A percentile compares a stretch with the other conserved stretches of the same genome.
Evolutionary conservation across 2,888 invertebrate genomes (phyloP).

Genomic region (Scaptomyza polygonia): DNA sequence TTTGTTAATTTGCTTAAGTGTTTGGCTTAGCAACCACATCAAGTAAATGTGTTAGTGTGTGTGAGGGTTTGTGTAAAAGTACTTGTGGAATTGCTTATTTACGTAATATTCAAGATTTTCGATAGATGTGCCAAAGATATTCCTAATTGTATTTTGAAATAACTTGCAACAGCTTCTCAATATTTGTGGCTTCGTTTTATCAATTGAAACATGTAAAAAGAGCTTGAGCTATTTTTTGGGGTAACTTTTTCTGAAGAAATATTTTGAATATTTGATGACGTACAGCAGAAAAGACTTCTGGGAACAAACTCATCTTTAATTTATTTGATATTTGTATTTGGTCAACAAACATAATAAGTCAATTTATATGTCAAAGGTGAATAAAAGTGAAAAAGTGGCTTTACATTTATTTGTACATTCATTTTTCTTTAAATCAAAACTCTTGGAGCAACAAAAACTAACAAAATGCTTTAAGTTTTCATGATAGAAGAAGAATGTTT

Average conservation of each 20-base stretch:
- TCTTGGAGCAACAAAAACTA: background rate
- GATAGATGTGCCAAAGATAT: slow-evolving; percentile 50
- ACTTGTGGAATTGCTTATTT: slow-evolving; percentile 54
- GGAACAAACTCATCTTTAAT: background rate
- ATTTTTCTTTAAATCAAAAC: background rate
- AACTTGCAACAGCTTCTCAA: slow-evolving; percentile 30
- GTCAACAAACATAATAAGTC: background rate
- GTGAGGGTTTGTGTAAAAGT: background rate
- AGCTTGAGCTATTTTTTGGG: background rate
- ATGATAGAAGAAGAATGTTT: background rate
- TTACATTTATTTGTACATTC: background rate
- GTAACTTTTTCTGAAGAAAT: background rate
- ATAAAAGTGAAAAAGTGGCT: too few species aligned
- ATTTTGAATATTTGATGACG: too few species aligned
- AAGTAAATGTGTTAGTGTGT: slow-evolving; percentile 12
- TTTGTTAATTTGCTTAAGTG: slow-evolving; percentile 80
- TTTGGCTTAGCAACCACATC: slow-evolving; percentile 31
- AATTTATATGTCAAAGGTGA: background rate
- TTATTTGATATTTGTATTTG: background rate
- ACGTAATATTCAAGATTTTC: slow-evolving; percentile 32
- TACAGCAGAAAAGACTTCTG: background rate
- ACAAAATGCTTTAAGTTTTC: background rate
- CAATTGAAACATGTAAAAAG: background rate
- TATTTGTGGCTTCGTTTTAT: background rate
- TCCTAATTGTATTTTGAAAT: slow-evolving; percentile 52